Base-by-base conservation (phyloP, 1,140 invertebrate species). In the Himalopsyche phryganea region DNA sequence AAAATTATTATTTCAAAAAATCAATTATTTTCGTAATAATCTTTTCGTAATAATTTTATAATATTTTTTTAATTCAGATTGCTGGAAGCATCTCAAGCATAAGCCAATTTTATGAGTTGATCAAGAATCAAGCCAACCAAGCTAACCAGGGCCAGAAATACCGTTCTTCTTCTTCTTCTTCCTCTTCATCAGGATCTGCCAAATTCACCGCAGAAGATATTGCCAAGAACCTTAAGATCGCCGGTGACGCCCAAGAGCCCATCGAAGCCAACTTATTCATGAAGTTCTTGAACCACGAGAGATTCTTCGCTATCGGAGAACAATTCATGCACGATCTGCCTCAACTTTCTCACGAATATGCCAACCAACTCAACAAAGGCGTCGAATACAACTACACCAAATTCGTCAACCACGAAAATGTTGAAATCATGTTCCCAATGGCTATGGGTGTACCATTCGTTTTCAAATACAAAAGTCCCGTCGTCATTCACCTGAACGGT, bases 391-490 rank as follows among this genome's bases (percentile, higher is more conserved):
- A 83, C 65, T 78, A 79, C 68, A 84, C 75, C 23, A 83, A 81
- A 61, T 65, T 86, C 3, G 65, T 71, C 11, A 80, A 79, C 52
- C 66, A 74, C n/a, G 75, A 78, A 28, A 71, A 80, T 45, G 65
- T 82, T 0, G 77, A 77, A 0, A 65, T 87, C 1, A 80, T 80
- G 66, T 84, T 87, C 73, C 85, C 86, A 0, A 78, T 82, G 4
- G 81, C 80, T 56, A 81, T 75, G 50, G 87, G 87, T 69, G 71
- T 88, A 49, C 85, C 85, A n/a, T 86, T 85, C 64, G 67, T 81
- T 35, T 85, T 76, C 68, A 80, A 76, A 13, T 76, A 82, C 36
- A 79, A 81, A 48, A 66, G 67, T 18, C 85, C 85, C 1, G 13
- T 81, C 10, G 74, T 74, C 40, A 73, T 80, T 4, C 68, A 78